Evolutionary conservation across 2,113 vertebrate species (phyloP), one percentile per base, ranked within the genome.

Genomic region (Atlantisia rogersi): DNA sequence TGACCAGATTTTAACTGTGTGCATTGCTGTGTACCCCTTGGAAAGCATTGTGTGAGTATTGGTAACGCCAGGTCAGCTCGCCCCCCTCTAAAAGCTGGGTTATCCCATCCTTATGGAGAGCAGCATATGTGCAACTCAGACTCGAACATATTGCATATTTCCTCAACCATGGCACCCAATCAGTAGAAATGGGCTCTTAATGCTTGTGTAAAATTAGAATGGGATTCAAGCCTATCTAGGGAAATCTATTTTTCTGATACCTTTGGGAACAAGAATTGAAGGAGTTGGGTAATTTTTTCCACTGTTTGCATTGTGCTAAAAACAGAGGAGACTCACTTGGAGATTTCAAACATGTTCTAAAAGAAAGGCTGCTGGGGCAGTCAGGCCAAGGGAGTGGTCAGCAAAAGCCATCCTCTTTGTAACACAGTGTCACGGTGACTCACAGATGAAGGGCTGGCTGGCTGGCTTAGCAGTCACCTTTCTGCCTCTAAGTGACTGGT

Each of bases 141-240:
- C 91, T 91, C 77, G 94, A 96, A 94, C 95, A 97, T 97, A 96
- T 95, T 97, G 96, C 82, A 53, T 88, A 91, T 96, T 88, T 97
- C 89, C 95, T 97, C 96, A 97, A 93, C 95, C 97, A 94, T 97
- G 95, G 95, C 95, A 92, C 94, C 95, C 94, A 95, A 96, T 97
- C 96, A 96, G 94, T 86, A 83, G 95, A 97, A 97, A 97, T 95
- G 90, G 91, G 95, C 78, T 96, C 94, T 95, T 96, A 95, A 91
- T 67, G 94, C 65, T 82, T 88, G 82, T 96, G 95, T 95, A 97
- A 97, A 97, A 97, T 97, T 97, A 97, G 95, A 96, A 80, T 96
- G 91, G 95, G 95, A 89, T 88, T 97, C 91, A 82, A 91, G 62
- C 82, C 96, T 95, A 15, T 85, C 97, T 94, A 80, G 97, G 97